A percentile compares a stretch with the other conserved stretches of the same genome.
These are phyloP conservation scores for Tiliqua scincoides DNA, from an alignment of 2,113 vertebrate species.

Conservation along the genomic window DNA sequence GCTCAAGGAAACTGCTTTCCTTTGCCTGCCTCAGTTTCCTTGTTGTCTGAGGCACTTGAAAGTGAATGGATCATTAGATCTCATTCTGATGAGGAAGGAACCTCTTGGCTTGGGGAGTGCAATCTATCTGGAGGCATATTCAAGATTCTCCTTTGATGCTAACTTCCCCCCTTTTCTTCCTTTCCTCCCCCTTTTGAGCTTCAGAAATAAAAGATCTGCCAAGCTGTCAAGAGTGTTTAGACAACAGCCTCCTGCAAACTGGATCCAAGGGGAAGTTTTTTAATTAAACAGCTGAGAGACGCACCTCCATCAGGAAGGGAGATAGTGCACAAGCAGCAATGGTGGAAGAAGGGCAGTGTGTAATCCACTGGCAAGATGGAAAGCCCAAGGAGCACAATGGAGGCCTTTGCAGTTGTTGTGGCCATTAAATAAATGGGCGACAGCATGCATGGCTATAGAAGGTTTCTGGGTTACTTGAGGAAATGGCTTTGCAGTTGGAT, in stretches of 20 bases:
- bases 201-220: constrained; percentile 16
- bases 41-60: not conserved
- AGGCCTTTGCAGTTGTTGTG: not conserved
- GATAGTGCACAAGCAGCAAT: not conserved
- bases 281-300: constrained; percentile 8
- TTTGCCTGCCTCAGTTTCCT: not conserved
- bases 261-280: constrained; percentile 9
- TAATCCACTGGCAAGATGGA: not conserved
- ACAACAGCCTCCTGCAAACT: constrained; percentile 1
- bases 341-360: not conserved
- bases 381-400: no score
- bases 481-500: no score
- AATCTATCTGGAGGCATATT: not conserved
- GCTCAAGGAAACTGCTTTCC: no score
- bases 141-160: not conserved
- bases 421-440: not conserved
- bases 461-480: no score
- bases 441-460: no score
- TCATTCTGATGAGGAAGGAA: not conserved
- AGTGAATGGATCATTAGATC: not conserved
- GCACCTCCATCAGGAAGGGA: not conserved
- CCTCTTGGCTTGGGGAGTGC: not conserved
- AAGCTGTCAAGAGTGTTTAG: constrained; percentile 9
- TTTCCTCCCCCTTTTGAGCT: not conserved
- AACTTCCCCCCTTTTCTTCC: not conserved